Evolutionary conservation across 1,140 invertebrate species (phyloP).

Genomic region (Holotrichia oblita): DNA sequence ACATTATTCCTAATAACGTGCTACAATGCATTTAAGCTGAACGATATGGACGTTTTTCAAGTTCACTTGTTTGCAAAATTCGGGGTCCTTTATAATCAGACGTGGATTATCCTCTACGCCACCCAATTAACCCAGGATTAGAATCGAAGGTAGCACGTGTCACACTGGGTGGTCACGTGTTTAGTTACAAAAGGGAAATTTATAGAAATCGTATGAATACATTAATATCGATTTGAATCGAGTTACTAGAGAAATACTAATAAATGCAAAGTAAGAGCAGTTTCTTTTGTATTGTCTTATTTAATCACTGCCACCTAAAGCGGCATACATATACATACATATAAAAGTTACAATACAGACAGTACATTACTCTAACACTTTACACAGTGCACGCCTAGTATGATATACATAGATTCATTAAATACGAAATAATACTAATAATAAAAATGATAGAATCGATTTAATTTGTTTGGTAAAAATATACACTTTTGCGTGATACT

Average conservation of each 20-base stretch:
- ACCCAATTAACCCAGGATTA: slow-evolving; percentile 46
- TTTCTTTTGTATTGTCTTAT: background rate
- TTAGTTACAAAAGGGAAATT: slow-evolving; percentile 28
- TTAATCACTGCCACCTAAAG: background rate
- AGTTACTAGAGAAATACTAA: background rate
- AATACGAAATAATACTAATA: no score
- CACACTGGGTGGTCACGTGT: slow-evolving; percentile 44
- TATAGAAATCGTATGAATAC: slow-evolving; percentile 34
- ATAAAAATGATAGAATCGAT: no score
- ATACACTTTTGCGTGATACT: no score
- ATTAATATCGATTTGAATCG: background rate
- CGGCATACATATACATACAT: no score
- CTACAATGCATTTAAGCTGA: background rate
- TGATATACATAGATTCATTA: no score
- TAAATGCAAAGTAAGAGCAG: background rate
- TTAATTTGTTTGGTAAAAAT: no score
- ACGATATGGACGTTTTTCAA: slow-evolving; percentile 31
- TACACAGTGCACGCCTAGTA: no score
- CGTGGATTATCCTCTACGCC: slow-evolving; percentile 28
- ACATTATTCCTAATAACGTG: no score
- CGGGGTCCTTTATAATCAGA: slow-evolving; percentile 30
- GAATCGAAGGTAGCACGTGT: slow-evolving; percentile 41
- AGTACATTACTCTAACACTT: no score
- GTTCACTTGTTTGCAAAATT: slow-evolving; percentile 19
- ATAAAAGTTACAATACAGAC: no score